These are phyloP conservation scores for Corythoichthys haematopterus DNA, from an alignment of 2,113 vertebrate genomes.

Conservation along the genomic window DNA sequence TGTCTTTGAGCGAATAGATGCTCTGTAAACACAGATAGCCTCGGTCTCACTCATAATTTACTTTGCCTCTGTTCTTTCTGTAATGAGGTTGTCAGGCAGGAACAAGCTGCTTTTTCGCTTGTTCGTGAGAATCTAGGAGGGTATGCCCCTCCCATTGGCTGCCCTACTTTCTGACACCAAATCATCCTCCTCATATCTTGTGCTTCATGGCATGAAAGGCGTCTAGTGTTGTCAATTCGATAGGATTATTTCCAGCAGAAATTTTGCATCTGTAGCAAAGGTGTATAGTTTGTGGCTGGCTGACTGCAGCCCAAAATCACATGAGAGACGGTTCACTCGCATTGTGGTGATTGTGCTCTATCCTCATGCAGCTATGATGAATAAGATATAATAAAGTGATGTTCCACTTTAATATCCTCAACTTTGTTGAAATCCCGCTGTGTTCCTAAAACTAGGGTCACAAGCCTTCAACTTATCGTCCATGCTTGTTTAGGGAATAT, in stretches of 20 bases:
- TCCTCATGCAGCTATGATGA: background rate
- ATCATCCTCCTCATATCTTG: slow-evolving; percentile 21
- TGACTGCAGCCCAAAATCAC: background rate
- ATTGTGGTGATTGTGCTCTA: background rate
- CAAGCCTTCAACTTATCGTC: background rate
- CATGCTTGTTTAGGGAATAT: background rate
- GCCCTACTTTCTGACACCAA: slow-evolving; percentile 44
- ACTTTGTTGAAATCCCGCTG: no score
- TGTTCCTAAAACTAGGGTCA: no score
- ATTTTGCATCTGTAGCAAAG: background rate
- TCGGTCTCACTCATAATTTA: slow-evolving; percentile 50
- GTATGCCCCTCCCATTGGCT: slow-evolving; percentile 19
- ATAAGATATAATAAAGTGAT: background rate
- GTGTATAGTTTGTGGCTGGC: background rate
- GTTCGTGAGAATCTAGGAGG: background rate
- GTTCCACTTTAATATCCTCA: no score
- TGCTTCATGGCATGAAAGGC: slow-evolving; percentile 8
- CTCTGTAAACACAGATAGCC: slow-evolving; percentile 7
- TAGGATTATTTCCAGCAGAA: slow-evolving; percentile 15
- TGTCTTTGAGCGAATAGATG: background rate
- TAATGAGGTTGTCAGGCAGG: slow-evolving; percentile 18
- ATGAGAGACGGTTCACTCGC: background rate
- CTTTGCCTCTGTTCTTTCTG: slow-evolving; percentile 20
- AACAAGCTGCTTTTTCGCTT: slow-evolving; percentile 6
- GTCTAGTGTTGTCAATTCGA: background rate